phyloP scores from a whole-genome alignment of 2,113 vertebrate genomes.

The Sapayoa aenigma region DNA sequence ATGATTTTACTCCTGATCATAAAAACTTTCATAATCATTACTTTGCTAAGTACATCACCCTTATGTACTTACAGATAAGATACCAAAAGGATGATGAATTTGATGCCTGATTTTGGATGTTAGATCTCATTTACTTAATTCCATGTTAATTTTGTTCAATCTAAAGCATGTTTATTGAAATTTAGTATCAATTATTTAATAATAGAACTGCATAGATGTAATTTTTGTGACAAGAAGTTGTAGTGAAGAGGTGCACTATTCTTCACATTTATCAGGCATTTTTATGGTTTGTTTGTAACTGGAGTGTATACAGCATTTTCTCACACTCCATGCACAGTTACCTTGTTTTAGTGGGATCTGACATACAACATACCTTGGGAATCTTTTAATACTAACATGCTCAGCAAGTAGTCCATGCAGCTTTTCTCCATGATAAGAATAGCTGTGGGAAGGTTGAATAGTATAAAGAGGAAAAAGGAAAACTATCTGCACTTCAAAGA shows the following conservation, averaged over 20 bases:
- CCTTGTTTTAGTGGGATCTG: neutral
- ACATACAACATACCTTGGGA: neutral
- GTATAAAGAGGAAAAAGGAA: conserved; percentile 1
- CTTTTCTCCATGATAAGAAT: conserved; percentile 7
- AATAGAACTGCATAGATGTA: neutral
- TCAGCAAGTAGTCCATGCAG: conserved; percentile 7
- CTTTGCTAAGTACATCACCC: neutral
- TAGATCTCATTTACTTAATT: neutral
- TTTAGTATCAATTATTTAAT: neutral
- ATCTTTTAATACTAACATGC: conserved; percentile 13
- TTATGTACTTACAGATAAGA: neutral
- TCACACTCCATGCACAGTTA: neutral
- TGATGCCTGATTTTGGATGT: neutral
- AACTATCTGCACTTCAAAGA: conserved; percentile 60
- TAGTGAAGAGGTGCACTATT: neutral
- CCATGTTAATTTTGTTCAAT: neutral
- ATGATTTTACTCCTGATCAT: neutral
- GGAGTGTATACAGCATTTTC: neutral
- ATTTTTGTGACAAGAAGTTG: neutral
- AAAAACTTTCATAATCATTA: neutral
- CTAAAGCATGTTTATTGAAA: neutral
- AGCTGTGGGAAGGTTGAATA: conserved; percentile 39
- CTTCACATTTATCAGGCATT: neutral
- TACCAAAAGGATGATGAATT: neutral
- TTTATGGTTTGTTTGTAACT: neutral